Conservation (phyloP, 2,888 invertebrate genomes). For the Parascotia fuliginaria region DNA sequence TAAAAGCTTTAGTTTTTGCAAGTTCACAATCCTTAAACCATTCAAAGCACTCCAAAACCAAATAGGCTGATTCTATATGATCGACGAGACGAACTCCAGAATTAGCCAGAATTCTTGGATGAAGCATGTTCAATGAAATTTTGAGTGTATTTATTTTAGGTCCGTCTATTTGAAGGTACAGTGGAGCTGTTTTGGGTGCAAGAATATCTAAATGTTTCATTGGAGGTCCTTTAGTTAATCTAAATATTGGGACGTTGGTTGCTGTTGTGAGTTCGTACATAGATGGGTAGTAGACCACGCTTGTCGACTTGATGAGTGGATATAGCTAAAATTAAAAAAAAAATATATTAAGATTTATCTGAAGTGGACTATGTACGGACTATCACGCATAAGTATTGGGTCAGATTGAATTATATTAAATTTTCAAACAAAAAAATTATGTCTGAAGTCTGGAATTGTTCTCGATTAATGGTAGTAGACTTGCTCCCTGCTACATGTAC, state of each 20-base stretch:
- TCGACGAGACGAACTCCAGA: conserved; percentile 57
- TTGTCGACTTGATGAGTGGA: conserved; percentile 39
- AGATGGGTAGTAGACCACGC: conserved; percentile 63
- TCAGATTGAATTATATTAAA: too few species aligned
- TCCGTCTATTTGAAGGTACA: conserved; percentile 75
- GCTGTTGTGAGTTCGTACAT: conserved; percentile 64
- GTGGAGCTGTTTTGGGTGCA: conserved; percentile 63
- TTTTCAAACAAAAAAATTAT: too few species aligned
- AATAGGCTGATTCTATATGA: conserved; percentile 64
- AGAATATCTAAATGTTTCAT: conserved; percentile 56
- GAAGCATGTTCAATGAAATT: conserved; percentile 60
- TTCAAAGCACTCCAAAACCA: conserved; percentile 69
- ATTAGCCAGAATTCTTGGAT: conserved; percentile 67
- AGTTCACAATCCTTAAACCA: conserved; percentile 67
- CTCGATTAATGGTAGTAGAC: too few species aligned
- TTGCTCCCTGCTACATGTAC: too few species aligned
- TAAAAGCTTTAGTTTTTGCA: conserved; percentile 56
- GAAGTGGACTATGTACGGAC: too few species aligned
- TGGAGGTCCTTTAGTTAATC: conserved; percentile 50
- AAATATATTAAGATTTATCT: too few species aligned
- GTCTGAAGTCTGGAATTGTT: too few species aligned
- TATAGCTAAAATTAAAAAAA: conserved; percentile 65
- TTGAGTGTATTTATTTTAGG: conserved; percentile 59
- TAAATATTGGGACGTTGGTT: conserved; percentile 55
- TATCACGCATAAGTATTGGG: too few species aligned